A percentile compares a stretch with the other conserved stretches of the same genome.
Conservation (phyloP, 2,888 invertebrate species). For the Phymatocera aterrima region DNA sequence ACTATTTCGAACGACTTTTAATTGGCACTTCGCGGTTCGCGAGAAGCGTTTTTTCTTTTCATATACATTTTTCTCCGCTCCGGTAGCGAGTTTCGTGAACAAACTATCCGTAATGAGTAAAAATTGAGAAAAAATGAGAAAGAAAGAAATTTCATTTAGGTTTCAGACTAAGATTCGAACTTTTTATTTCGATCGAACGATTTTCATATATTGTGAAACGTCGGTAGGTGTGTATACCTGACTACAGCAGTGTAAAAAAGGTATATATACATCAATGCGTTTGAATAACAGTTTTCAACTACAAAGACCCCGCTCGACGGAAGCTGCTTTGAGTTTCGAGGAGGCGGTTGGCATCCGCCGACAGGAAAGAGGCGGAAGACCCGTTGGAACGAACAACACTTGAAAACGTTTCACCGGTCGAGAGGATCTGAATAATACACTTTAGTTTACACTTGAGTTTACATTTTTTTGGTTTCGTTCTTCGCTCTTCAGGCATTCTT, state of each 20-base stretch:
- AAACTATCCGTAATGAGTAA: no score
- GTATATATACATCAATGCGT: neutral
- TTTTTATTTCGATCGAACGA: no score
- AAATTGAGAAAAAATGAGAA: no score
- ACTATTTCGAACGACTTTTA: no score
- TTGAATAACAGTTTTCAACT: neutral
- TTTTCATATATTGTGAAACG: no score
- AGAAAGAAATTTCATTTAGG: no score
- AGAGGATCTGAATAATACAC: slow-evolving; percentile 19
- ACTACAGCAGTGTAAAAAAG: neutral
- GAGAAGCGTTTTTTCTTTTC: no score
- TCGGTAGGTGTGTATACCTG: neutral
- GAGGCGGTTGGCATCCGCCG: slow-evolving; percentile 6
- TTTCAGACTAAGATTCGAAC: no score
- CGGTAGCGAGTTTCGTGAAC: no score
- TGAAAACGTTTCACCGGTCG: slow-evolving; percentile 26
- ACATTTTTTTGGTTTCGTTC: no score
- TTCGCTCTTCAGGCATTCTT: neutral
- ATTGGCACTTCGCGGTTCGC: no score
- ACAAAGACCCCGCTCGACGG: slow-evolving; percentile 27
- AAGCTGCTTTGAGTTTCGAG: slow-evolving; percentile 19
- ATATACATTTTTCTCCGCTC: no score
- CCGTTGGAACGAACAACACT: slow-evolving; percentile 8
- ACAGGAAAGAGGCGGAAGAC: slow-evolving; percentile 29
- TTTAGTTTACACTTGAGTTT: slow-evolving; percentile 20